Percentiles rank a stretch among this genome's conserved stretches.
These are phyloP conservation scores for Tychaedon coryphoeus DNA, from an alignment of 2,113 vertebrate genomes.

Conservation along the genomic window DNA sequence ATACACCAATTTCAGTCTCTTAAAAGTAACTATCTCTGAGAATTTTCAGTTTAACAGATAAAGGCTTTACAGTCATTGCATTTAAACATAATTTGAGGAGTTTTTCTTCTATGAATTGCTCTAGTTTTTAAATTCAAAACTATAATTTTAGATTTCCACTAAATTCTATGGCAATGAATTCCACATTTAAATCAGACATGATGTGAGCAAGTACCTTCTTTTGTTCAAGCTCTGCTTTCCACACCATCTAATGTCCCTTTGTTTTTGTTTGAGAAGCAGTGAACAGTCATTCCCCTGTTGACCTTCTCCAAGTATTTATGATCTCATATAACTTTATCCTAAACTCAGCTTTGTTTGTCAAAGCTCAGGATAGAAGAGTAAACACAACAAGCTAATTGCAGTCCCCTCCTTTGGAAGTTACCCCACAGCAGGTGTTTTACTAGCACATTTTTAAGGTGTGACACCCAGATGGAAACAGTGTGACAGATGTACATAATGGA, in stretches of 20 bases:
- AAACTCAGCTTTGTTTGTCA: not conserved
- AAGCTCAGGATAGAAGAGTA: not conserved
- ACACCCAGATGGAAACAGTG: not conserved
- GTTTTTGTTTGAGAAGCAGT: not conserved
- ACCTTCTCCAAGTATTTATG: not conserved
- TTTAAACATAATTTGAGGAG: not conserved
- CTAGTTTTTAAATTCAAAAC: not conserved
- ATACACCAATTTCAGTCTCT: not conserved
- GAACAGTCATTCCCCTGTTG: not conserved
- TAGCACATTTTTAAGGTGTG: not conserved
- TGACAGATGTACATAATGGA: not conserved
- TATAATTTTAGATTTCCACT: not conserved
- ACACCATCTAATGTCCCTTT: not conserved
- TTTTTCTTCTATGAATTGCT: not conserved
- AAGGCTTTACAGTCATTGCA: not conserved
- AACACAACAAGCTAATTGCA: not conserved
- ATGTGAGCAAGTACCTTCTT: not conserved
- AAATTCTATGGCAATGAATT: not conserved
- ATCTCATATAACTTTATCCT: not conserved
- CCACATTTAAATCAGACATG: not conserved
- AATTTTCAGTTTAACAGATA: not conserved
- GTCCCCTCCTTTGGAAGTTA: not conserved
- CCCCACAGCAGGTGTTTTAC: not conserved
- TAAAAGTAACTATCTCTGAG: not conserved
- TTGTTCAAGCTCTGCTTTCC: not conserved